Percentiles rank a stretch among this genome's conserved stretches.
phyloP scores from a whole-genome alignment of 2,797 vertebrate genomes.

The Cheirogaleus major region DNA sequence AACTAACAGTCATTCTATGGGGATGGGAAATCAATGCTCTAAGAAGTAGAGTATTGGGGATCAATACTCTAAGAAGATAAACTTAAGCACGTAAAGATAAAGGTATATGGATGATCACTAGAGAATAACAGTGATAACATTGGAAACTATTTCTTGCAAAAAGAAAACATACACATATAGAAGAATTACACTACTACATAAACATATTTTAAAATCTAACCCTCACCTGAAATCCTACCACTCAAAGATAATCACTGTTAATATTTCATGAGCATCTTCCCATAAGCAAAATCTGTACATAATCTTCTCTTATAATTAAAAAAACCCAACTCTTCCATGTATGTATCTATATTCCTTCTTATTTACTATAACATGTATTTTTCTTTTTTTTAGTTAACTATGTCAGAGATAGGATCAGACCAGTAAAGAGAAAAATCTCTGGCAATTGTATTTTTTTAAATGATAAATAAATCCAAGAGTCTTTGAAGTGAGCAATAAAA shows the following conservation, averaged over 20 bases:
- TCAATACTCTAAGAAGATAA: neutral
- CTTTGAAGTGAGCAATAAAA: neutral
- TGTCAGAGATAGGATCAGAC: neutral
- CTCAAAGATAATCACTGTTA: neutral
- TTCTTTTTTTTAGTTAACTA: neutral
- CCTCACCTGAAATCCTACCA: neutral
- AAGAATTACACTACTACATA: neutral
- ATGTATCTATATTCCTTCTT: neutral
- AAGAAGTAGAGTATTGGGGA: neutral
- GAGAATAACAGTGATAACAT: neutral
- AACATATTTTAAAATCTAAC: conserved; percentile 9
- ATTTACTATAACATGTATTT: neutral
- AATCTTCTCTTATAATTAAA: conserved; percentile 31
- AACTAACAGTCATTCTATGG: neutral
- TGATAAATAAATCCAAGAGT: neutral
- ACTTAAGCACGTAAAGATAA: neutral
- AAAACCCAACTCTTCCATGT: neutral
- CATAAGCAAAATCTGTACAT: neutral
- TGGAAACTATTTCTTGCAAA: neutral
- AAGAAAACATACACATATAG: neutral
- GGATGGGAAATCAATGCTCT: neutral
- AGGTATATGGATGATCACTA: neutral
- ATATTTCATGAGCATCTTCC: neutral
- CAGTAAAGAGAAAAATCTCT: neutral
- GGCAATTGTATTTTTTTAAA: neutral